phyloP scores from a whole-genome alignment of 2,797 vertebrate species.

The Anas acuta region DNA sequence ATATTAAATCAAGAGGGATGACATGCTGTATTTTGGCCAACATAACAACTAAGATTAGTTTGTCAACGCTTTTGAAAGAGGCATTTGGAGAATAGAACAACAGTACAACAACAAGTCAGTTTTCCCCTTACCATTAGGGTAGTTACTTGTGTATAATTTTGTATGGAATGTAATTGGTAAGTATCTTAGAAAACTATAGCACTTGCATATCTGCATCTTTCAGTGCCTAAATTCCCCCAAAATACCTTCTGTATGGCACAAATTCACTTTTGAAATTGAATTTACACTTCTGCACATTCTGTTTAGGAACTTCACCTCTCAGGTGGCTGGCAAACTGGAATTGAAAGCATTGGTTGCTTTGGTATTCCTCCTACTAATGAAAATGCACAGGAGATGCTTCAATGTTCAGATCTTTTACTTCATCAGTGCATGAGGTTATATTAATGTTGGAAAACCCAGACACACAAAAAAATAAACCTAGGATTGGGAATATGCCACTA shows the following conservation, averaged over 20 bases:
- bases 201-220: background rate
- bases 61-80: background rate
- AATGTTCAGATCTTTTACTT: background rate
- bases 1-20: background rate
- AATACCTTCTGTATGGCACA: background rate
- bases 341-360: background rate
- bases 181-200: background rate
- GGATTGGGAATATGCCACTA: background rate
- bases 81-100: background rate
- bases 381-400: background rate
- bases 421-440: background rate
- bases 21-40: background rate
- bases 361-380: background rate
- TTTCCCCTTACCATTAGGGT: background rate
- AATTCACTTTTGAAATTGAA: background rate
- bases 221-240: background rate
- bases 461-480: background rate
- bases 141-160: background rate
- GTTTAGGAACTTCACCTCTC: background rate
- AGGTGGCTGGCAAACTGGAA: background rate
- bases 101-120: background rate
- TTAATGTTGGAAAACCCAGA: background rate
- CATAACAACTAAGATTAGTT: background rate
- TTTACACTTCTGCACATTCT: background rate
- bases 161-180: background rate